Evolutionary conservation across 2,113 vertebrate genomes (phyloP).

Genomic region (Dryoscopus gambensis): DNA sequence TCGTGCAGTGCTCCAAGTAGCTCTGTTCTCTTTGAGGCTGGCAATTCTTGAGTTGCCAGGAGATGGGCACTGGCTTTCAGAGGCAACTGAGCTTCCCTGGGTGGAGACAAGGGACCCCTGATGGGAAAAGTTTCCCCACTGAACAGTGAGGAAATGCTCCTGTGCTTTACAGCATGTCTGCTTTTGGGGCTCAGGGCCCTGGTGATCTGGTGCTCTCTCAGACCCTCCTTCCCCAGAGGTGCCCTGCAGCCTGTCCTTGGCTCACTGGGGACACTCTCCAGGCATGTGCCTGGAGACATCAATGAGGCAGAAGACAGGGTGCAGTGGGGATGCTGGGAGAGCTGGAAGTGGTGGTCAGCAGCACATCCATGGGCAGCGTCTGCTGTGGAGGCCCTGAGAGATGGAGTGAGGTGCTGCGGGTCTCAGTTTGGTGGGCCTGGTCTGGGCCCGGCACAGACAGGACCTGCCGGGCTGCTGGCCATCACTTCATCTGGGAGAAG

Average conservation of each 20-base stretch:
- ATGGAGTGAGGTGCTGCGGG: not conserved
- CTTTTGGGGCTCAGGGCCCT: not conserved
- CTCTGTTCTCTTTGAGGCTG: not conserved
- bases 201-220: not conserved
- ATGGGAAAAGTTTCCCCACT: not conserved
- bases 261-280: not conserved
- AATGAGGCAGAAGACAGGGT: not conserved
- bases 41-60: not conserved
- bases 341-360: not conserved
- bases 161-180: not conserved
- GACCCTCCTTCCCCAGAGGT: not conserved
- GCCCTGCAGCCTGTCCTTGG: not conserved
- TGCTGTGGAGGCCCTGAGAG: not conserved
- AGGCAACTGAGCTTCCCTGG: not conserved
- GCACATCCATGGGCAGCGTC: not conserved
- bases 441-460: not conserved
- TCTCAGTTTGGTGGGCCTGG: not conserved
- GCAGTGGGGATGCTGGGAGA: not conserved
- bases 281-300: not conserved
- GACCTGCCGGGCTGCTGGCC: not conserved
- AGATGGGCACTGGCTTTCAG: not conserved
- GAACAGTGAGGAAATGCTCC: not conserved
- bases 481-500: not conserved
- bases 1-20: not conserved
- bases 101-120: not conserved